Percentiles rank a stretch among this genome's conserved stretches.
phyloP scores from a whole-genome alignment of 2,888 invertebrate genomes.

The Crossocerus cetratus region DNA sequence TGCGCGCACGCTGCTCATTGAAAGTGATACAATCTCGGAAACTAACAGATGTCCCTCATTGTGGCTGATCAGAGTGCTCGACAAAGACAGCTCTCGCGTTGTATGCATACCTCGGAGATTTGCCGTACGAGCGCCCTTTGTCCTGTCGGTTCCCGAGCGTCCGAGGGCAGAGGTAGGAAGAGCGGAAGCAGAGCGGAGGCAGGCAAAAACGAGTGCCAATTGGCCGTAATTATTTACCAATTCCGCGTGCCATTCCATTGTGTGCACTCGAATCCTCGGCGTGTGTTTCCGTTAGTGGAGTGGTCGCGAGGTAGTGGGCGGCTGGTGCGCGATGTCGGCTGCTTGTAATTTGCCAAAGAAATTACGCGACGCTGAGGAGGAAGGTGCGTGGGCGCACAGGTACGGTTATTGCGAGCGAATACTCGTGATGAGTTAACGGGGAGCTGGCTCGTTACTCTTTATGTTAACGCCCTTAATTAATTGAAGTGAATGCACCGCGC shows the following conservation, averaged over 20 bases:
- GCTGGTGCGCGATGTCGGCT: no score
- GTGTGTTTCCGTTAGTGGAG: no score
- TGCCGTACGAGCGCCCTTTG: constrained; percentile 57
- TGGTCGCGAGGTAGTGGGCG: no score
- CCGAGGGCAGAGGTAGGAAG: constrained; percentile 45
- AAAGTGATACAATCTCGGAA: constrained; percentile 62
- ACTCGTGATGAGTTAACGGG: constrained; percentile 16
- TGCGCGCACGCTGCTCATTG: constrained; percentile 48
- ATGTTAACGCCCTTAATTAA: constrained; percentile 25
- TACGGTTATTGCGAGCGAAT: not conserved
- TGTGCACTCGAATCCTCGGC: no score
- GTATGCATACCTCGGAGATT: constrained; percentile 51
- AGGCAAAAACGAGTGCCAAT: constrained; percentile 26
- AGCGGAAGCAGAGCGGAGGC: constrained; percentile 14
- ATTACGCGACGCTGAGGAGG: no score
- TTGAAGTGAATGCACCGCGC: constrained; percentile 34
- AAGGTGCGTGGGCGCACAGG: not conserved
- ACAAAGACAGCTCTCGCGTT: constrained; percentile 55
- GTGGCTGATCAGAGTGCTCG: constrained; percentile 52
- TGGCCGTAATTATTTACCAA: constrained; percentile 54
- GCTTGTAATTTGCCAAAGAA: no score
- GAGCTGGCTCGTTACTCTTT: constrained; percentile 23
- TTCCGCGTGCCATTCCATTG: constrained; percentile 16
- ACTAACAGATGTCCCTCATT: constrained; percentile 60
- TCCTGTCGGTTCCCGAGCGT: constrained; percentile 39